Conservation (phyloP, 1,140 invertebrate species). For the Steinernema feltiae region DNA sequence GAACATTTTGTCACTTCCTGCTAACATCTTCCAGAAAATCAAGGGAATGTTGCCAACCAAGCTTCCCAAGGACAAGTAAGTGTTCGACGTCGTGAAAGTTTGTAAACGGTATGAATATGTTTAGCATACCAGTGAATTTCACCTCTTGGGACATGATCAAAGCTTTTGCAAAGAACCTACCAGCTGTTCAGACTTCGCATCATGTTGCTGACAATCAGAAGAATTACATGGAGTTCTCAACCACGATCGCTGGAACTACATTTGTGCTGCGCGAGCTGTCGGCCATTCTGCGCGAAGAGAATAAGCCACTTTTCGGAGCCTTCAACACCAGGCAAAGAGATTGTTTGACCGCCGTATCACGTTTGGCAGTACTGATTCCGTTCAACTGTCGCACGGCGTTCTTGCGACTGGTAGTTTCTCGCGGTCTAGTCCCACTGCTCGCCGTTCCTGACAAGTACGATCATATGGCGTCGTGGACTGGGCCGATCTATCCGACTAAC, state of each 20-base stretch:
- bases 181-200: neutral
- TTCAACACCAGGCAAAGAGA: conserved; percentile 52
- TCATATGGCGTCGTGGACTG: conserved; percentile 5
- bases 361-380: conserved; percentile 42
- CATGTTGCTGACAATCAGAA: neutral
- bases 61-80: conserved; percentile 6
- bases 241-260: conserved; percentile 28
- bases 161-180: conserved; percentile 22
- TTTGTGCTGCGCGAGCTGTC: conserved; percentile 47
- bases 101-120: neutral
- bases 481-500: conserved; percentile 15
- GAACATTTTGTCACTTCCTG: neutral
- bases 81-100: neutral
- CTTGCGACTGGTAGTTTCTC: neutral
- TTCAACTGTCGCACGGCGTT: conserved; percentile 16
- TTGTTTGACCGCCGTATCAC: conserved; percentile 44
- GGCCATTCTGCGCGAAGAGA: conserved; percentile 44
- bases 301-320: conserved; percentile 55
- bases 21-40: neutral
- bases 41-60: conserved; percentile 1
- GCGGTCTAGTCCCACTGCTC: neutral
- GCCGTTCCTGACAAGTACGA: neutral
- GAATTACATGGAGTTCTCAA: neutral
- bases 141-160: conserved; percentile 17
- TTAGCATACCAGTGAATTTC: conserved; percentile 15